Evolutionary conservation across 2,888 invertebrate genomes (phyloP).

Genomic region (Pandemis cinnamomeana): DNA sequence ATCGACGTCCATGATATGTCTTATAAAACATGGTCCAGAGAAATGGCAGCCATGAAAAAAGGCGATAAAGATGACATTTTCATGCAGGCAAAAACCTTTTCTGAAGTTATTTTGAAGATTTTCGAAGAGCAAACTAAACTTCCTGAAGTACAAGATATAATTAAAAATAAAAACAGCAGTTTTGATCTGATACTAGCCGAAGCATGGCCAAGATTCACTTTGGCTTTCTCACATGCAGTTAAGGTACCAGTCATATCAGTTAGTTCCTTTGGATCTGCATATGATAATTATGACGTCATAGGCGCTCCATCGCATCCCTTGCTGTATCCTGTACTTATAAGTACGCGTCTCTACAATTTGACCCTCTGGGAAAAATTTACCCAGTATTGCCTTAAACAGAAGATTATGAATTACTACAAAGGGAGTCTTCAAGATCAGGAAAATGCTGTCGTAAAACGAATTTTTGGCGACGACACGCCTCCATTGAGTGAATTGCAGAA

Average conservation of each 20-base stretch:
- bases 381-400: constrained; percentile 45
- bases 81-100: neutral
- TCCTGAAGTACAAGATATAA: constrained; percentile 7
- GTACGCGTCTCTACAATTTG: constrained; percentile 49
- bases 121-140: constrained; percentile 8
- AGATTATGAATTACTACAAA: constrained; percentile 32
- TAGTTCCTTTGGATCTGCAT: neutral
- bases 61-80: neutral
- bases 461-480: constrained; percentile 52
- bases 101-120: neutral
- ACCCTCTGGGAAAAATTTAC: constrained; percentile 54
- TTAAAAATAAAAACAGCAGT: constrained; percentile 44
- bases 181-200: constrained; percentile 62
- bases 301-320: constrained; percentile 36
- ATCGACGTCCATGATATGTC: constrained; percentile 60
- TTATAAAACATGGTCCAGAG: constrained; percentile 46
- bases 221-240: constrained; percentile 30
- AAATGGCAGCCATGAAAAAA: neutral
- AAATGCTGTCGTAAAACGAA: constrained; percentile 44
- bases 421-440: constrained; percentile 39
- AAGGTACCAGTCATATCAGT: too few species aligned
- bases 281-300: constrained; percentile 3
- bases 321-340: constrained; percentile 46
- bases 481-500: constrained; percentile 48
- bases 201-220: constrained; percentile 48